phyloP scores from a whole-genome alignment of 2,888 invertebrate genomes.

The Apodemia mormo region DNA sequence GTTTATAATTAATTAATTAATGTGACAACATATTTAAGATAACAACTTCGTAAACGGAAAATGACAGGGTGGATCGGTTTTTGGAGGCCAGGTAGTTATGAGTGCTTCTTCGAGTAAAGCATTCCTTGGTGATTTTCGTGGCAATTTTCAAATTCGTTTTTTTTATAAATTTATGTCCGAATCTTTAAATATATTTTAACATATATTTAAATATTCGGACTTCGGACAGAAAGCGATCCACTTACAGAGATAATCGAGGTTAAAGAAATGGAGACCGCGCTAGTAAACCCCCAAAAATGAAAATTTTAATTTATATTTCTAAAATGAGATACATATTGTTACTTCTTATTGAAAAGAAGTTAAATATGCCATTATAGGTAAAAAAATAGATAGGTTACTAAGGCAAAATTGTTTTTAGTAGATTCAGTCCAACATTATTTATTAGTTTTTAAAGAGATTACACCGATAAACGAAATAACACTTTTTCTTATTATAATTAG shows the following conservation, averaged over 20 bases:
- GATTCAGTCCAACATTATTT: no score
- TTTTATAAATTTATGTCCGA: no score
- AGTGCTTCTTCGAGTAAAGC: no score
- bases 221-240: not conserved
- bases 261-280: not conserved
- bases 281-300: not conserved
- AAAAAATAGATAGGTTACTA: not conserved
- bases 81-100: no score
- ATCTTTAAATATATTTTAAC: not conserved
- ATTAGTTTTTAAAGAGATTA: not conserved
- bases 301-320: not conserved
- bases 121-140: no score
- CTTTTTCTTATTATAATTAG: not conserved
- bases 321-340: not conserved
- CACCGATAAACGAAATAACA: not conserved
- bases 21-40: no score
- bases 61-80: no score
- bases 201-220: not conserved
- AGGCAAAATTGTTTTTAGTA: no score
- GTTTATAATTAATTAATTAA: no score
- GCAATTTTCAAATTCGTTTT: no score
- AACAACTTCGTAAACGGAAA: no score
- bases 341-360: not conserved
- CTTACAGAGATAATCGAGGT: not conserved
- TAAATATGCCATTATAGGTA: not conserved